These are phyloP conservation scores for Campaea margaritaria DNA, from an alignment of 2,888 invertebrate species.

Conservation along the genomic window DNA sequence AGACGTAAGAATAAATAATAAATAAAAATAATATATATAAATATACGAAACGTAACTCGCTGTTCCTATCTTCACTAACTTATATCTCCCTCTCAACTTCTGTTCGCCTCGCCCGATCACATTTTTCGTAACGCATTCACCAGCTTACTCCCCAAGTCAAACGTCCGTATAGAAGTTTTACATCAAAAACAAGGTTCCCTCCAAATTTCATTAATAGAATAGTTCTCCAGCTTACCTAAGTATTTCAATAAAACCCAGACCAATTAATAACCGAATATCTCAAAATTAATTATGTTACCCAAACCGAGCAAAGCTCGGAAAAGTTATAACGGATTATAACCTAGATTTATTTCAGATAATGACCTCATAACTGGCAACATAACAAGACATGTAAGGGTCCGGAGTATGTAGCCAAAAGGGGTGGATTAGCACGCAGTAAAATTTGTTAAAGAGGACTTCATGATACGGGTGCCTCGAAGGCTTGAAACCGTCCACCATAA, in stretches of 20 bases:
- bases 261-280: constrained; percentile 59
- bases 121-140: no score
- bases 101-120: no score
- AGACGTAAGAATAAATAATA: no score
- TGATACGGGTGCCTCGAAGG: constrained; percentile 76
- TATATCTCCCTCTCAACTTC: no score
- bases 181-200: no score
- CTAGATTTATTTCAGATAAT: constrained; percentile 82
- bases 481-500: constrained; percentile 51
- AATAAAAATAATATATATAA: no score
- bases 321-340: no score
- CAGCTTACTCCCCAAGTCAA: no score
- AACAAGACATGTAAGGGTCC: constrained; percentile 76
- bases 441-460: constrained; percentile 79
- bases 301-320: constrained; percentile 66
- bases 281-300: constrained; percentile 68
- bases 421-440: constrained; percentile 81
- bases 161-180: no score
- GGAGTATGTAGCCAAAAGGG: constrained; percentile 66
- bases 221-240: not conserved
- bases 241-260: constrained; percentile 42
- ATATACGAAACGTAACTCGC: no score
- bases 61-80: no score
- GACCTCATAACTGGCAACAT: constrained; percentile 71
- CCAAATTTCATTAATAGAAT: no score